These are phyloP conservation scores for Bradypodion ventrale DNA, from an alignment of 2,797 vertebrate species.

Conservation along the genomic window DNA sequence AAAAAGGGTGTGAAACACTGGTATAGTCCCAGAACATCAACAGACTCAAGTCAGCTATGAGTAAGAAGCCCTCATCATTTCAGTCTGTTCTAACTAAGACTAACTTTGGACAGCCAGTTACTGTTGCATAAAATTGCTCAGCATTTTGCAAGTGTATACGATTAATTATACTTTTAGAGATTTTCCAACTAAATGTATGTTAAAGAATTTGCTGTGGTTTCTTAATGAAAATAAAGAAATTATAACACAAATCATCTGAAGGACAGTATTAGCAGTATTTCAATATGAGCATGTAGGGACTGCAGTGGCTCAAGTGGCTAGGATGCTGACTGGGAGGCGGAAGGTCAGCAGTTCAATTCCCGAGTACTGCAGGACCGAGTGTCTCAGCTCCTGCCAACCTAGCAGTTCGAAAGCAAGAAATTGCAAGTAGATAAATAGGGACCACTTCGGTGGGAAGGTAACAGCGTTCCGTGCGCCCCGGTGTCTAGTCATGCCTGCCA, in stretches of 20 bases:
- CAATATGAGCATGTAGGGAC: neutral
- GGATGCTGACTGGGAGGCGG: too few species aligned
- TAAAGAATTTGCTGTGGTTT: neutral
- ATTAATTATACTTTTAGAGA: neutral
- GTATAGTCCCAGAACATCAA: too few species aligned
- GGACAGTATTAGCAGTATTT: neutral
- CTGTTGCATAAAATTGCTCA: neutral
- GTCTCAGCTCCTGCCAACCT: too few species aligned
- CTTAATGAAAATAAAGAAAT: neutral
- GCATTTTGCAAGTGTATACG: neutral
- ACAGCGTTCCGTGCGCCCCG: too few species aligned
- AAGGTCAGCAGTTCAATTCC: too few species aligned
- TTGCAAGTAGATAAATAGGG: too few species aligned
- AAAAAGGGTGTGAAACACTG: too few species aligned
- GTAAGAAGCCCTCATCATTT: neutral
- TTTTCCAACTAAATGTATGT: neutral
- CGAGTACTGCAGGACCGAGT: too few species aligned
- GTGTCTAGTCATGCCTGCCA: too few species aligned
- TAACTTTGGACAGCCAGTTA: neutral
- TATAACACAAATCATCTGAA: neutral
- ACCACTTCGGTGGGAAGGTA: too few species aligned
- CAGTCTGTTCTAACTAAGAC: neutral
- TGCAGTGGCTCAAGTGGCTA: too few species aligned
- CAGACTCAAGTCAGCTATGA: neutral
- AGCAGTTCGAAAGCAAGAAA: too few species aligned